Evolutionary conservation across 2,113 vertebrate species (phyloP).

Genomic region (Corythornis madagascariensis): DNA sequence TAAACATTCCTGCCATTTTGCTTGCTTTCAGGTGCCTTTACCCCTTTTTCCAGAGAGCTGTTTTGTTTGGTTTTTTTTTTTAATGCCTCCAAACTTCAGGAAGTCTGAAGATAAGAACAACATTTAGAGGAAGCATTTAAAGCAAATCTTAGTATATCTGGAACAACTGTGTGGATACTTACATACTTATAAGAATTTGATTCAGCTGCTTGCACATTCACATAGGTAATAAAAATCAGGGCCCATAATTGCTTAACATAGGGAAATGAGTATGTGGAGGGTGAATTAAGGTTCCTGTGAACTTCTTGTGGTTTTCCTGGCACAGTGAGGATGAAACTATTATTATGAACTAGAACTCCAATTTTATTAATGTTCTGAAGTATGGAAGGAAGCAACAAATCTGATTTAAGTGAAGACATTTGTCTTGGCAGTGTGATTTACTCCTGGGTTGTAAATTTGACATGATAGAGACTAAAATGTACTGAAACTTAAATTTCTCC

Average conservation of each 20-base stretch:
- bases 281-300: constrained; percentile 43
- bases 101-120: not conserved
- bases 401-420: constrained; percentile 81
- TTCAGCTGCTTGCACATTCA: not conserved
- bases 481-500: constrained; percentile 78
- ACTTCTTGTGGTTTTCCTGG: constrained; percentile 19
- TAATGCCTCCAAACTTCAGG: not conserved
- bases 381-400: constrained; percentile 77
- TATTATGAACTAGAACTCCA: constrained; percentile 65
- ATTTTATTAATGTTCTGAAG: constrained; percentile 74
- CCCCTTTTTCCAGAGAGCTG: constrained; percentile 6
- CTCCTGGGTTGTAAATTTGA: constrained; percentile 78
- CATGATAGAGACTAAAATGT: constrained; percentile 74
- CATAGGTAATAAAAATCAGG: not conserved
- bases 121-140: constrained; percentile 17
- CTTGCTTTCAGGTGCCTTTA: not conserved
- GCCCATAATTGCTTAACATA: not conserved
- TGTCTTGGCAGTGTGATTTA: constrained; percentile 79
- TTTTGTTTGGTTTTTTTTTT: not conserved
- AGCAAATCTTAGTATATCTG: not conserved
- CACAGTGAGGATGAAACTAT: constrained; percentile 34
- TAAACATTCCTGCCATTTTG: constrained; percentile 12
- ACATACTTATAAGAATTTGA: not conserved
- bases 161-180: not conserved
- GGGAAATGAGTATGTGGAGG: not conserved